Conservation (phyloP, 2,113 vertebrate species). For the Halichoerus grypus region DNA sequence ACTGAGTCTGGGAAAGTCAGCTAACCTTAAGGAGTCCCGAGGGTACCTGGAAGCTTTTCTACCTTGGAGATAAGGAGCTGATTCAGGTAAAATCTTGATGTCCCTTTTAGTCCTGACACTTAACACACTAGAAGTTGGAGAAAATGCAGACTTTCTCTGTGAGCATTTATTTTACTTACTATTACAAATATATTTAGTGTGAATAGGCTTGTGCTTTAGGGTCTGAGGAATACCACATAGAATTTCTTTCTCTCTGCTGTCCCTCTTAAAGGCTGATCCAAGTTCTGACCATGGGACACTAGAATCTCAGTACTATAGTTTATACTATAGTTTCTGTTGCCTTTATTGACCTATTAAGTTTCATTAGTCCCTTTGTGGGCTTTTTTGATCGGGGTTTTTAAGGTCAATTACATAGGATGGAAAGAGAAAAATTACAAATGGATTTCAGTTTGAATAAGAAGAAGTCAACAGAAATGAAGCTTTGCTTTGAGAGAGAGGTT, state of each 20-base stretch:
- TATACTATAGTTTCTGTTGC: background rate
- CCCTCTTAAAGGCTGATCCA: background rate
- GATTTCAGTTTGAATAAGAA: background rate
- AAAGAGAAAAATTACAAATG: background rate
- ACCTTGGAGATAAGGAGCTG: background rate
- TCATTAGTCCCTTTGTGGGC: background rate
- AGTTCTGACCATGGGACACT: background rate
- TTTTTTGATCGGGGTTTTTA: background rate
- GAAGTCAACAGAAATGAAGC: background rate
- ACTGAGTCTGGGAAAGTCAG: background rate
- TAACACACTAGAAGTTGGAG: background rate
- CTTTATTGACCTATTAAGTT: slow-evolving; percentile 17
- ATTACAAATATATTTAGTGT: background rate
- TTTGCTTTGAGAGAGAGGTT: slow-evolving; percentile 43
- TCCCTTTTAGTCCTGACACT: background rate
- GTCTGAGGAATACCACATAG: background rate
- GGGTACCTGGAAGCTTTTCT: background rate
- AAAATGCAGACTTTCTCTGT: background rate
- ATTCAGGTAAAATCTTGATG: background rate
- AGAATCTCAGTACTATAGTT: background rate
- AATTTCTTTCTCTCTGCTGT: background rate
- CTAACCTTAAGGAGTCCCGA: background rate
- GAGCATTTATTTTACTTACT: background rate
- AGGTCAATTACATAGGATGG: background rate
- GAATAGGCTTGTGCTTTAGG: background rate